These are phyloP conservation scores for mouse (Mus musculus) DNA, from an alignment of 2,113 vertebrate genomes.

Conservation along the genomic window DNA sequence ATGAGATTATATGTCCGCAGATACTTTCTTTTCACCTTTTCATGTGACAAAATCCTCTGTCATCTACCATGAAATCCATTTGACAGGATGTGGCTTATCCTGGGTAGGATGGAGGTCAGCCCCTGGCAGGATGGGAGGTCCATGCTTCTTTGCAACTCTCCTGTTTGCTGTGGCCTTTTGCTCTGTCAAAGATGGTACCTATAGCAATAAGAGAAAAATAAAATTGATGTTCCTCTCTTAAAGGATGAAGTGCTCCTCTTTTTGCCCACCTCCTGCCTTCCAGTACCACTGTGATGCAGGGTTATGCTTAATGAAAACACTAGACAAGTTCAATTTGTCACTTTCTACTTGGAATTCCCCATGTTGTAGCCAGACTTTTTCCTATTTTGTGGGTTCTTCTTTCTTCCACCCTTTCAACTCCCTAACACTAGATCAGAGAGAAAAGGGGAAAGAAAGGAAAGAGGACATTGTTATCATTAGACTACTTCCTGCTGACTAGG, in stretches of 20 bases:
- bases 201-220: not conserved
- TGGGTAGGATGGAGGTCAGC: not conserved
- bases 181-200: not conserved
- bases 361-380: not conserved
- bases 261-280: not conserved
- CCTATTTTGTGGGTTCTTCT: no score
- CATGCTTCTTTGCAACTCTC: not conserved
- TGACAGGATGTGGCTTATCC: not conserved
- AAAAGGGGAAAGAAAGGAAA: no score
- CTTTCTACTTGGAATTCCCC: slow-evolving; percentile 18
- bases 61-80: not conserved
- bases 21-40: not conserved
- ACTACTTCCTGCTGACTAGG: no score
- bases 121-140: not conserved
- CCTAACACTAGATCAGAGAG: no score
- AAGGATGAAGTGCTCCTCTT: not conserved
- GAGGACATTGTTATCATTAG: no score
- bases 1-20: not conserved
- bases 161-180: not conserved
- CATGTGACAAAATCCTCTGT: not conserved
- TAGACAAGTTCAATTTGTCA: slow-evolving; percentile 30
- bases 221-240: not conserved
- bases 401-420: no score
- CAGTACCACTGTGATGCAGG: not conserved
- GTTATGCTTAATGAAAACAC: not conserved